These are phyloP conservation scores for Erebia ligea DNA, from an alignment of 2,888 invertebrate species.

Conservation along the genomic window DNA sequence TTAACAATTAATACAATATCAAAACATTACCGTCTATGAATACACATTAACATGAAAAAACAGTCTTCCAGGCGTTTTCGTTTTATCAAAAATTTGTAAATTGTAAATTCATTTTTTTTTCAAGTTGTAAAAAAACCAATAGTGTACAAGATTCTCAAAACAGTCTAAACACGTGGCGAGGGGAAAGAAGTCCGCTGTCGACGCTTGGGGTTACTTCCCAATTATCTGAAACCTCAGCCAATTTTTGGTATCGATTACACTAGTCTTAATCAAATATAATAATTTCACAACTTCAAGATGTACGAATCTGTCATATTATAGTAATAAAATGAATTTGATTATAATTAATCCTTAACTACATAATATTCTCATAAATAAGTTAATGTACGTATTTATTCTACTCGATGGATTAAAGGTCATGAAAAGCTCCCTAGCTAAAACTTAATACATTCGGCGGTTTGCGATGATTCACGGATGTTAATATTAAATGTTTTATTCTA, in stretches of 20 bases:
- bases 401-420: slow-evolving; percentile 40
- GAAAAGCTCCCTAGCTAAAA: slow-evolving; percentile 45
- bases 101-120: slow-evolving; percentile 63
- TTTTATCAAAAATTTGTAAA: slow-evolving; percentile 80
- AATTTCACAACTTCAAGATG: slow-evolving; percentile 36
- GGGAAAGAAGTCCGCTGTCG: slow-evolving; percentile 32
- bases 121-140: slow-evolving; percentile 59
- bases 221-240: slow-evolving; percentile 57
- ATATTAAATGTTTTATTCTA: slow-evolving; percentile 39
- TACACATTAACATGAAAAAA: slow-evolving; percentile 75
- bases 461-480: slow-evolving; percentile 48
- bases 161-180: slow-evolving; percentile 55
- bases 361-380: slow-evolving; percentile 36
- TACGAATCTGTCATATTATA: slow-evolving; percentile 27
- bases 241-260: slow-evolving; percentile 64
- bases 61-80: slow-evolving; percentile 78
- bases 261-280: slow-evolving; percentile 41
- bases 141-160: slow-evolving; percentile 72
- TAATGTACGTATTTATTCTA: slow-evolving; percentile 28
- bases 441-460: slow-evolving; percentile 36
- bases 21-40: slow-evolving; percentile 79
- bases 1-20: slow-evolving; percentile 76
- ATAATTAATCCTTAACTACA: slow-evolving; percentile 7
- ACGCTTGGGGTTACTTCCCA: slow-evolving; percentile 48
- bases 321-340: slow-evolving; percentile 26